A percentile compares a stretch with the other conserved stretches of the same genome.
phyloP scores from a whole-genome alignment of 2,888 invertebrate genomes.

The Zygogramma bicolorata region DNA sequence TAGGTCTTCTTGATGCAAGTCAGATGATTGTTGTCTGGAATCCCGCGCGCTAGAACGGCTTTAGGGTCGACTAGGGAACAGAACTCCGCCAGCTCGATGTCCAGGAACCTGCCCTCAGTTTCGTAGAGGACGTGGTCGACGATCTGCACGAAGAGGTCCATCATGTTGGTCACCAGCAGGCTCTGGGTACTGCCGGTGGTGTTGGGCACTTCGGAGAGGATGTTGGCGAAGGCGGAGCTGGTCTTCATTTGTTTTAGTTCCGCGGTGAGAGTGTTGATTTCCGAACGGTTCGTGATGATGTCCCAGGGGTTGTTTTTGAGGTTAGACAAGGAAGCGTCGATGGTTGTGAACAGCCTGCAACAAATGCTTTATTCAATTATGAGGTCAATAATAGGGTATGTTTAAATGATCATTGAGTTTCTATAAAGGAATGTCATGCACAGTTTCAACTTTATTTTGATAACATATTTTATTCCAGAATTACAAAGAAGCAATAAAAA shows the following conservation, averaged over 20 bases:
- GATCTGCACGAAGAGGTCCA: constrained; percentile 17
- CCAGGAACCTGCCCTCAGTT: constrained; percentile 23
- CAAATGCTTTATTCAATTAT: too few species aligned
- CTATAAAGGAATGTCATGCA: too few species aligned
- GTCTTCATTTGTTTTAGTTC: constrained; percentile 13
- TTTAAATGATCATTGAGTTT: too few species aligned
- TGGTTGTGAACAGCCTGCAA: constrained; percentile 4
- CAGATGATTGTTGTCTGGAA: constrained; percentile 7
- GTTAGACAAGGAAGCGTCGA: neutral
- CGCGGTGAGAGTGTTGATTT: constrained; percentile 5
- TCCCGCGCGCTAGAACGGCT: neutral
- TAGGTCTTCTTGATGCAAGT: constrained; percentile 25
- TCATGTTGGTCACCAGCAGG: neutral
- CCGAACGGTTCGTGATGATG: neutral
- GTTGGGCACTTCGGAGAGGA: neutral
- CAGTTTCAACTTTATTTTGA: too few species aligned
- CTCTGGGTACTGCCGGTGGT: neutral
- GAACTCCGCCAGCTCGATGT: constrained; percentile 29
- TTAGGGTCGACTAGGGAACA: constrained; percentile 17
- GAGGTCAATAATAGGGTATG: too few species aligned
- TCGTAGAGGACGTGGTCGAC: constrained; percentile 26
- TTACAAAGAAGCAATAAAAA: too few species aligned
- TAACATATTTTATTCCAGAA: too few species aligned
- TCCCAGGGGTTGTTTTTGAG: constrained; percentile 10
- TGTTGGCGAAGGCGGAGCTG: neutral